Evolutionary conservation across 2,113 vertebrate species (phyloP).

Genomic region (Gallinago undulata): DNA sequence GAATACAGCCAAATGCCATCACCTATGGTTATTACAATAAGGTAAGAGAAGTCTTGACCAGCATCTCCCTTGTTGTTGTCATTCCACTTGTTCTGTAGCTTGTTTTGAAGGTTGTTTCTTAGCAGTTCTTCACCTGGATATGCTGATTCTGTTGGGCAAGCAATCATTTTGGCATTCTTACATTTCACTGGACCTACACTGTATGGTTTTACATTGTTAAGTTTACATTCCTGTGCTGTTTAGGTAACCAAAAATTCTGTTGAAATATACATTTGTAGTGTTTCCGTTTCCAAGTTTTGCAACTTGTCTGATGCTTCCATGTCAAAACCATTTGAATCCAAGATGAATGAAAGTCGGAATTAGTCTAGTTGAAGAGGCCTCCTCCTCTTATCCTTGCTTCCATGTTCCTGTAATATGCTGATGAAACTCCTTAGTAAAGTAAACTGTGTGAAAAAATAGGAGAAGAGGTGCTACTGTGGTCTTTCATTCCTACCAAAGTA

Average conservation of each 20-base stretch:
- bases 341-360: neutral
- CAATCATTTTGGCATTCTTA: neutral
- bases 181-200: neutral
- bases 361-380: neutral
- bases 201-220: neutral
- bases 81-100: neutral
- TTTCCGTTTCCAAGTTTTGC: neutral
- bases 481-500: neutral
- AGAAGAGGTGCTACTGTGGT: neutral
- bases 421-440: neutral
- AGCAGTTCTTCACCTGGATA: neutral
- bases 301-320: neutral
- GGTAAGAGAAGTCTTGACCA: constrained; percentile 70
- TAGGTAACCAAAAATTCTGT: neutral
- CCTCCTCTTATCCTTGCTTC: neutral
- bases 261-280: neutral
- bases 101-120: neutral
- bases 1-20: constrained; percentile 93
- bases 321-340: neutral
- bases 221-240: neutral
- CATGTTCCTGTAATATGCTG: neutral
- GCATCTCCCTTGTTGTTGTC: neutral
- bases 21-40: constrained; percentile 99
- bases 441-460: neutral
- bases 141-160: neutral